Conservation (phyloP, 1,140 invertebrate genomes). For the Antheraea pernyi region DNA sequence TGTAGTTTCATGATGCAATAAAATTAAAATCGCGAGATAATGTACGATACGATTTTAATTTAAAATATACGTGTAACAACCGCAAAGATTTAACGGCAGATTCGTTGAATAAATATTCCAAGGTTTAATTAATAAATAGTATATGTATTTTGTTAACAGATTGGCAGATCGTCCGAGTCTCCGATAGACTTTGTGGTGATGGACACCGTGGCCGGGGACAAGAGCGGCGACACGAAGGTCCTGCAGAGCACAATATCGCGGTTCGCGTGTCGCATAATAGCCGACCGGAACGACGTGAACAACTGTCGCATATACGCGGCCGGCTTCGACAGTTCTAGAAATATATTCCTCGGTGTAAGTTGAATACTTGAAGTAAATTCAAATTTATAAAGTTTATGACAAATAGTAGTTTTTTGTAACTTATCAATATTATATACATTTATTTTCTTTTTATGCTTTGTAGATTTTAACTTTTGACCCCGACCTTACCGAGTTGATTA, state of each 20-base stretch:
- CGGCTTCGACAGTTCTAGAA: conserved; percentile 98
- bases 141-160: conserved; percentile 80
- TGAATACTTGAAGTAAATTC: neutral
- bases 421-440: too few species aligned
- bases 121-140: neutral
- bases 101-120: too few species aligned
- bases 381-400: too few species aligned
- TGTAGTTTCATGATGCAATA: too few species aligned
- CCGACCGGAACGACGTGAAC: conserved; percentile 94
- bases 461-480: too few species aligned
- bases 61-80: too few species aligned
- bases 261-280: conserved; percentile 98
- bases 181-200: conserved; percentile 99
- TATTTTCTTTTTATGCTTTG: too few species aligned
- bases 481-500: too few species aligned
- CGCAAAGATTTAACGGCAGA: too few species aligned
- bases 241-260: conserved; percentile 97
- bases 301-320: conserved; percentile 97
- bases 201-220: conserved; percentile 95
- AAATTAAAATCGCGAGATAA: too few species aligned
- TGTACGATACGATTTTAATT: too few species aligned
- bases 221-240: conserved; percentile 86
- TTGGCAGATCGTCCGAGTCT: conserved; percentile 97
- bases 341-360: conserved; percentile 99
- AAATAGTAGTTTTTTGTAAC: too few species aligned